Evolutionary conservation across 2,113 vertebrate genomes (phyloP).

Genomic region (Cheilinus undulatus): DNA sequence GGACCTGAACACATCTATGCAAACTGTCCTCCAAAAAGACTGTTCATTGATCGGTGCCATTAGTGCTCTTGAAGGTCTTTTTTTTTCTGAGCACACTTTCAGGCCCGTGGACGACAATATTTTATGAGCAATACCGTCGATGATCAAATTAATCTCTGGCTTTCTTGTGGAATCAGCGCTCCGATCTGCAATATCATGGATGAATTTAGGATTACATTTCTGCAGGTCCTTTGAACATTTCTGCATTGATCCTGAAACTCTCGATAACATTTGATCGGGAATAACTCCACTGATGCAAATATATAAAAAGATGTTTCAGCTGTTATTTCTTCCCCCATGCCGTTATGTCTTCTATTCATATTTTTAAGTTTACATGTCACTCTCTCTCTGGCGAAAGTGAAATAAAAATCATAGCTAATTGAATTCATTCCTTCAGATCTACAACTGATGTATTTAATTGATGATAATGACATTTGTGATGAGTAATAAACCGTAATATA

Average conservation of each 20-base stretch:
- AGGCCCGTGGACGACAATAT: conserved; percentile 4
- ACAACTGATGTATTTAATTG: conserved; percentile 84
- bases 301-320: conserved; percentile 33
- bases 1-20: conserved; percentile 77
- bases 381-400: conserved; percentile 69
- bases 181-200: conserved; percentile 19
- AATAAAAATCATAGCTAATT: conserved; percentile 77
- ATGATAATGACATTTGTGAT: conserved; percentile 83
- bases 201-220: conserved; percentile 3
- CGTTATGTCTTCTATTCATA: conserved; percentile 42
- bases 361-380: conserved; percentile 82
- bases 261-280: conserved; percentile 32
- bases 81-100: conserved; percentile 20
- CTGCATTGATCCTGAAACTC: conserved; percentile 23
- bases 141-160: conserved; percentile 32
- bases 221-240: conserved; percentile 45
- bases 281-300: conserved; percentile 43
- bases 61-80: conserved; percentile 31
- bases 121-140: conserved; percentile 48
- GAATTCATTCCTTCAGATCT: conserved; percentile 82
- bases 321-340: conserved; percentile 9
- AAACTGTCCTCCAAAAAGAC: conserved; percentile 56
- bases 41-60: conserved; percentile 16
- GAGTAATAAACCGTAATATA: conserved; percentile 88
- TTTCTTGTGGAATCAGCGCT: conserved; percentile 12